Base-by-base conservation (phyloP, 2,888 invertebrate genomes). In the Caenorhabditis sp. region DNA sequence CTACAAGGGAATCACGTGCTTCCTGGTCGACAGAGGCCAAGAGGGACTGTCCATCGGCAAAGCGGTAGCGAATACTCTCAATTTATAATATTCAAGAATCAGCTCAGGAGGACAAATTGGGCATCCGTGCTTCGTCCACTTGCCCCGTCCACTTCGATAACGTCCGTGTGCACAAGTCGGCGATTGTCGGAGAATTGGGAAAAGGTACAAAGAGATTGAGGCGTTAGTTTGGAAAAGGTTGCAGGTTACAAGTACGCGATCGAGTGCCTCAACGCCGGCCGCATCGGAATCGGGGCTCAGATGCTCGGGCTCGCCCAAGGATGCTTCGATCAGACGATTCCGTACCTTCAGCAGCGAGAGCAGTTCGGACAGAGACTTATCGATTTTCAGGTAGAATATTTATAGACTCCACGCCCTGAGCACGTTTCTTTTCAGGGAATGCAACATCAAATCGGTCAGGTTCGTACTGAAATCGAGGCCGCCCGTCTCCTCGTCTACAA, bases 91-190 rank as follows among this genome's bases (percentile, higher is more conserved):
- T 7, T 2, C 20, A 3, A 45, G 20, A 20, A 13, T 85, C 74
- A 84, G 58, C 61, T 30, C 9, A 74, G 1, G 98, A 98, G 90
- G 94, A 95, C 89, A 98, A 98, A 89, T 91, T 98, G 27, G 91
- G 91, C 37, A 90, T 91, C 52, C 83, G 90, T 46, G 90, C 91
- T 8, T 96, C 96, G 0, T 95, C 95, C 32, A 98, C 98, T 0
- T 97, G 97, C 89, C 93, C 94, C 92, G 92, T 98, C 9, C 93
- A 94, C 90, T 95, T 98, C 85, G 97, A 98, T 87, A 95, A 96
- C 89, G 96, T 96, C 8, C 92, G 93, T 86, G 94, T 93, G 86
- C 84, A 70, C 58, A 85, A 85, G 71, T 80, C 80, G 17, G 86
- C 87, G n/a, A 86, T 88, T 56, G 73, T 88, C 3, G 88, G 88